Evolutionary conservation across 1,140 invertebrate genomes (phyloP).

Genomic region (Drosophila suzukii): DNA sequence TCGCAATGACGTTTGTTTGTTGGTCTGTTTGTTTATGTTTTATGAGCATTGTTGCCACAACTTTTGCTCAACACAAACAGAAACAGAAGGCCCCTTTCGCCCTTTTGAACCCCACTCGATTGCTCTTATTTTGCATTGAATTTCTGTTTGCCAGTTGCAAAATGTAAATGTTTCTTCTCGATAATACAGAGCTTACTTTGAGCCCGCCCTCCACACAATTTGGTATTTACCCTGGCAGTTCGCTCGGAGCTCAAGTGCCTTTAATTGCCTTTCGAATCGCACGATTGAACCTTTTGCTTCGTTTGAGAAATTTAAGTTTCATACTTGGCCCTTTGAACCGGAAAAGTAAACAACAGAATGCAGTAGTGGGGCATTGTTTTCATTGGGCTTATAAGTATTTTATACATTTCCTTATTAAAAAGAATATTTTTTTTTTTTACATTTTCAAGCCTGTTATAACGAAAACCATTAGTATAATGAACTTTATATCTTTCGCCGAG

Average conservation of each 20-base stretch:
- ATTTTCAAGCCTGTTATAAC: not conserved
- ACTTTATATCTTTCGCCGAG: not conserved
- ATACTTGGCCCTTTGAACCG: slow-evolving; percentile 11
- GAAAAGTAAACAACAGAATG: slow-evolving; percentile 16
- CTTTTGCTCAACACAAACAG: slow-evolving; percentile 41
- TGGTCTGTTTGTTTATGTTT: slow-evolving; percentile 81
- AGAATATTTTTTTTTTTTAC: not conserved
- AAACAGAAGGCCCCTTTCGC: not conserved
- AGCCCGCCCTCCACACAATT: slow-evolving; percentile 18
- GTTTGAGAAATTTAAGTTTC: slow-evolving; percentile 13
- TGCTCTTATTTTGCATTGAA: slow-evolving; percentile 58
- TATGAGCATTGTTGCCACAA: slow-evolving; percentile 71
- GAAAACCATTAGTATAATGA: slow-evolving; percentile 25
- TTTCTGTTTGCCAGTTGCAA: slow-evolving; percentile 58
- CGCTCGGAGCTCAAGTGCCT: slow-evolving; percentile 3
- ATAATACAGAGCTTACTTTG: slow-evolving; percentile 57
- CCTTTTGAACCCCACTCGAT: slow-evolving; percentile 31
- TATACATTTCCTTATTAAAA: not conserved
- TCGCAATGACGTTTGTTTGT: slow-evolving; percentile 67
- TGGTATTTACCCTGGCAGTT: slow-evolving; percentile 17
- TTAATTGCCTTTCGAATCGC: slow-evolving; percentile 31
- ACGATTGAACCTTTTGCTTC: not conserved
- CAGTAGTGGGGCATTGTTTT: not conserved
- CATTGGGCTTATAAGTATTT: not conserved
- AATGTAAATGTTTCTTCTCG: slow-evolving; percentile 75